Evolutionary conservation across 2,888 invertebrate genomes (phyloP).

Genomic region (Sepiola atlantica): DNA sequence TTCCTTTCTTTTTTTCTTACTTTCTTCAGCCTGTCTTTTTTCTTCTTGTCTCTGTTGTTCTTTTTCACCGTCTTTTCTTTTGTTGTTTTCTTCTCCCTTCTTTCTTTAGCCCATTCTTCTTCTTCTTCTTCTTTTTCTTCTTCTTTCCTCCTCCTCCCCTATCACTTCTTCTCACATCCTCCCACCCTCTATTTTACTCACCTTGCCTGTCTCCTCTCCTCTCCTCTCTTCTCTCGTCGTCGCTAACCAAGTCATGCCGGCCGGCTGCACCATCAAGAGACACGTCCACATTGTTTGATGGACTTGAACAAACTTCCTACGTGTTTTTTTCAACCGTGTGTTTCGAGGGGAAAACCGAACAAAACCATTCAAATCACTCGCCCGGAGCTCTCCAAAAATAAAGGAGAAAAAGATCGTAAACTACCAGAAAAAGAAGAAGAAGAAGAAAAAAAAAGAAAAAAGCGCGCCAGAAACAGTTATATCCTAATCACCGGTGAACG

Average conservation of each 20-base stretch:
- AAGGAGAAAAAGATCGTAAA: neutral
- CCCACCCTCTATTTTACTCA: neutral
- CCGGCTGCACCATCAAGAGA: neutral
- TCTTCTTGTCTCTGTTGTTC: neutral
- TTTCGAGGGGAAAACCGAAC: neutral
- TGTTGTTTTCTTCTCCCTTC: neutral
- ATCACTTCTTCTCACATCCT: too few relatives aligned
- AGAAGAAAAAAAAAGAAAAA: neutral
- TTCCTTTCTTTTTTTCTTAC: neutral
- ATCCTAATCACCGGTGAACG: constrained; percentile 19
- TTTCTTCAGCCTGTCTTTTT: neutral
- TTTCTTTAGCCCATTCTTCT: neutral
- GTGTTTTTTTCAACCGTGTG: constrained; percentile 19
- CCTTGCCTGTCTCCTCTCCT: neutral
- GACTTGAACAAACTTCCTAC: constrained; percentile 32
- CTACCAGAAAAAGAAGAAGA: neutral
- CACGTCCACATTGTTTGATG: constrained; percentile 32
- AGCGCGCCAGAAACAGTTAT: neutral
- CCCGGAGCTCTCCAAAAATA: constrained; percentile 17
- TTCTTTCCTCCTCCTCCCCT: neutral
- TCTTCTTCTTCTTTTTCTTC: neutral
- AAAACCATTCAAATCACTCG: neutral
- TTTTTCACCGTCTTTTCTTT: neutral
- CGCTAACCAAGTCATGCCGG: neutral
- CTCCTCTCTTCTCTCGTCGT: neutral